Base-by-base conservation (phyloP, 1,140 invertebrate genomes). In the Nephila pilipes region DNA sequence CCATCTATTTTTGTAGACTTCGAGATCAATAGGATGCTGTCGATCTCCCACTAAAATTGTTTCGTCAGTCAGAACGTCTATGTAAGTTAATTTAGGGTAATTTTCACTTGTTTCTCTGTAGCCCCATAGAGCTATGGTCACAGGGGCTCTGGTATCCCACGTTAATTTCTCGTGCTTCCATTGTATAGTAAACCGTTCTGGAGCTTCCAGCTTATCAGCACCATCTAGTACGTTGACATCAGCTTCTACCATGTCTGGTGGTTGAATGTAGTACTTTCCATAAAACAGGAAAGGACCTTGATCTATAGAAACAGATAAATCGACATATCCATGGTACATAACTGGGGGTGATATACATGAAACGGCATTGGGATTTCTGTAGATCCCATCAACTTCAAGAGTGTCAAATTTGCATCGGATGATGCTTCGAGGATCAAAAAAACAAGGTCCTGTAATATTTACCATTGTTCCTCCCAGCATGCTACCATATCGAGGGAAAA, bases 401-500 rank as follows among this genome's bases (percentile, higher is more conserved):
- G 95, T 95, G 65, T 96, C 95, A 80, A 96, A 96, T 95, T 95
- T 95, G 94, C 98, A 99, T 60, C 96, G 97, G 22, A 99, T 97
- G 94, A 97, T 97, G 93, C 97, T 96, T 18, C 57, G 36, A 0
- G 85, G 79, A 0, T 96, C 96, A 83, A 96, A 96, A 94, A 98
- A 98, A 95, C 98, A 99, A 16, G 98, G 98, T 0, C 98, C 98
- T 0, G 98, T 99, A 46, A 99, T 98, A 95, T 99, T 99, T 6
- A 99, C 98, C 79, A 99, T 97, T 0, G 98, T 98, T 16, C 98
- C 98, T 4, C 98, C 98, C 80, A 99, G 96, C 98, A 99, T 99
- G 95, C 98, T 98, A 25, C 98, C 98, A 95, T 97, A 98, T 95
- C 99, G 98, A 0, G 98, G 98, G 0, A 98, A 98, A 95, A 99